Evolutionary conservation across 35 echinoderm and acorn worm genomes (phyloP).

Genomic region (Apostichopus californicus): DNA sequence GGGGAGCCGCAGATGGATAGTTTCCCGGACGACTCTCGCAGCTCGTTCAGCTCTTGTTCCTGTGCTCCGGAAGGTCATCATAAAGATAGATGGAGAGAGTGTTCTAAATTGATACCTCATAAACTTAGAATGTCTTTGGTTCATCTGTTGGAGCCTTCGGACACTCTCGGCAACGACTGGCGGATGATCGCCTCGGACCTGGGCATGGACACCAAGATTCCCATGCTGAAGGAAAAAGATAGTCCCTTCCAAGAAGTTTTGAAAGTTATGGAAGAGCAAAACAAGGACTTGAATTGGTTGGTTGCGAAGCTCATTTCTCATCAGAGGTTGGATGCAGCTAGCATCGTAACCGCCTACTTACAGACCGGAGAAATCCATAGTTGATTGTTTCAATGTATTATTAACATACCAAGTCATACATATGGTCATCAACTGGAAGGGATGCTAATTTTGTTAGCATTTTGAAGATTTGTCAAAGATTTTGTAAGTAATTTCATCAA

Average conservation of each 20-base stretch:
- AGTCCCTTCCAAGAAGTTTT: constrained; percentile 65
- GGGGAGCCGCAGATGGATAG: background rate
- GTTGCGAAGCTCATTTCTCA: constrained; percentile 36
- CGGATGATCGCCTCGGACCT: constrained; percentile 74
- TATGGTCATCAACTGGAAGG: no score
- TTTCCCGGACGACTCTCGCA: background rate
- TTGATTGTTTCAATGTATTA: background rate
- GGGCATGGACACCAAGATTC: constrained; percentile 65
- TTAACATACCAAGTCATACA: no score
- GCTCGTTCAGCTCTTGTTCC: background rate
- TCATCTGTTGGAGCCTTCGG: constrained; percentile 61
- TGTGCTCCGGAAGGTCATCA: background rate
- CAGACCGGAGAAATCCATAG: constrained; percentile 11
- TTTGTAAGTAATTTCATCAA: no score
- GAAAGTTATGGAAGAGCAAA: constrained; percentile 60
- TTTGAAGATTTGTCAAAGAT: no score
- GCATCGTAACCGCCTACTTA: constrained; percentile 41
- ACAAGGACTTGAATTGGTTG: constrained; percentile 69
- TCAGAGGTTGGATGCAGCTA: constrained; percentile 71
- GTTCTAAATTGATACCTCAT: constrained; percentile 15
- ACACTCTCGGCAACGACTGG: constrained; percentile 80
- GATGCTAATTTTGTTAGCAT: no score
- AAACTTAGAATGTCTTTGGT: constrained; percentile 31
- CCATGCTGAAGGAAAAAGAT: constrained; percentile 33
- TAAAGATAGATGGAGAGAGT: background rate